phyloP scores from a whole-genome alignment of 2,797 vertebrate species.

The Botia kubotai region DNA sequence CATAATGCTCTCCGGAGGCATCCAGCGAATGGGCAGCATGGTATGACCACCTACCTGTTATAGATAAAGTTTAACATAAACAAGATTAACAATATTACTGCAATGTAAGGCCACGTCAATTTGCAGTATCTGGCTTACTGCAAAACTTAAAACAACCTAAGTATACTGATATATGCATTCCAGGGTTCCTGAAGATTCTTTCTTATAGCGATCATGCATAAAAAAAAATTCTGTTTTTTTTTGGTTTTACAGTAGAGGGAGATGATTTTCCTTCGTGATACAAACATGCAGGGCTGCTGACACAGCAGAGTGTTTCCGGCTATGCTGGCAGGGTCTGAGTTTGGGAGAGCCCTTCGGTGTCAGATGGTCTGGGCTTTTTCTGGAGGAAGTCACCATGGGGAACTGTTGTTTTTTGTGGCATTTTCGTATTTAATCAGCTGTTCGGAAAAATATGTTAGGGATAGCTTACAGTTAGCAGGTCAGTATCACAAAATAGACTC shows the following conservation, averaged over 20 bases:
- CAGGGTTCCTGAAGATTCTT: background rate
- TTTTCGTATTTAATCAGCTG: conserved; percentile 35
- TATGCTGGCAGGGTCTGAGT: conserved; percentile 37
- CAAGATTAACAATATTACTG: background rate
- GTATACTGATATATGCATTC: background rate
- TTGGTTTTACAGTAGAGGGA: background rate
- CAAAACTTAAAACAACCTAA: background rate
- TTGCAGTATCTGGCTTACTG: background rate
- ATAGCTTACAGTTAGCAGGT: background rate
- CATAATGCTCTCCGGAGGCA: conserved; percentile 99
- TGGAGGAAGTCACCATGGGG: conserved; percentile 34
- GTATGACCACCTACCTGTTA: conserved; percentile 95
- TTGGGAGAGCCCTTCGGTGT: conserved; percentile 54
- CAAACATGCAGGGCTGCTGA: conserved; percentile 48
- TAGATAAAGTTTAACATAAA: conserved; percentile 4
- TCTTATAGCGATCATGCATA: background rate
- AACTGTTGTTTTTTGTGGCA: conserved; percentile 39
- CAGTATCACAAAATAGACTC: background rate
- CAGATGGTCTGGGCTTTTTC: conserved; percentile 55
- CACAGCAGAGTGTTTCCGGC: conserved; percentile 34
- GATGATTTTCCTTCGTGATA: conserved; percentile 33
- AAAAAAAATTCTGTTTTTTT: background rate
- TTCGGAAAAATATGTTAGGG: background rate
- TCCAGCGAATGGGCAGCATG: conserved; percentile 99
- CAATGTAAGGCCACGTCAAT: background rate